phyloP scores from a whole-genome alignment of 30 jellyfish, hydroid and myxozoan genomes.

The Haliclystus octoradiatus region DNA sequence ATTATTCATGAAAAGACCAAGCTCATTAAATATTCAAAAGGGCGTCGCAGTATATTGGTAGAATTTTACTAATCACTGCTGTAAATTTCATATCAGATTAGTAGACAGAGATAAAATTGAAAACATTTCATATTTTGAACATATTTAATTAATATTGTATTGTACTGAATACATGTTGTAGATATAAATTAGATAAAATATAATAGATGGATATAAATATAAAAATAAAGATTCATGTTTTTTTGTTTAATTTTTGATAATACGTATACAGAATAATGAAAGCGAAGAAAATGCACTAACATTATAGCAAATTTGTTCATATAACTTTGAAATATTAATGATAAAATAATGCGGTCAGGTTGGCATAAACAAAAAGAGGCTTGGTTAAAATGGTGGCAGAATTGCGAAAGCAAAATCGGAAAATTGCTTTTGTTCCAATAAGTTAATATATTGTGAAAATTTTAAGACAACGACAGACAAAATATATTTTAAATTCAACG shows the following conservation, averaged over 20 bases:
- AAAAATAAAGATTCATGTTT: not conserved
- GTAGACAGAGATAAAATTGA: not conserved
- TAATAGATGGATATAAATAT: too few species aligned
- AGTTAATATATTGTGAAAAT: not conserved
- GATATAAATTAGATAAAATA: too few species aligned
- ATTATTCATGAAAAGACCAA: constrained; percentile 63
- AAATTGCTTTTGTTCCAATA: not conserved
- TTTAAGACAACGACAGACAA: not conserved
- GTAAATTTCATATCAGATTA: too few species aligned
- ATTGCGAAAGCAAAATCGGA: not conserved
- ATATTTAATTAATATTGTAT: too few species aligned
- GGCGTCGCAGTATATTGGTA: not conserved
- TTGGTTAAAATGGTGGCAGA: not conserved
- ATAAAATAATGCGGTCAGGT: not conserved
- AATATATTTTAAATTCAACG: not conserved
- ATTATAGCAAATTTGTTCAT: not conserved
- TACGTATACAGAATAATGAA: not conserved
- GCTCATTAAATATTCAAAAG: constrained; percentile 66
- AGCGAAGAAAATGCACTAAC: not conserved
- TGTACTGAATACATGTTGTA: too few species aligned
- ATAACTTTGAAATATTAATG: not conserved
- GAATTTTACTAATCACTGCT: not conserved
- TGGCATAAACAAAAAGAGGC: not conserved
- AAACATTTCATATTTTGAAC: too few species aligned
- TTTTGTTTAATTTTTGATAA: not conserved